Conservation (phyloP, 2,888 invertebrate species). For the Anthophora plumipes region DNA sequence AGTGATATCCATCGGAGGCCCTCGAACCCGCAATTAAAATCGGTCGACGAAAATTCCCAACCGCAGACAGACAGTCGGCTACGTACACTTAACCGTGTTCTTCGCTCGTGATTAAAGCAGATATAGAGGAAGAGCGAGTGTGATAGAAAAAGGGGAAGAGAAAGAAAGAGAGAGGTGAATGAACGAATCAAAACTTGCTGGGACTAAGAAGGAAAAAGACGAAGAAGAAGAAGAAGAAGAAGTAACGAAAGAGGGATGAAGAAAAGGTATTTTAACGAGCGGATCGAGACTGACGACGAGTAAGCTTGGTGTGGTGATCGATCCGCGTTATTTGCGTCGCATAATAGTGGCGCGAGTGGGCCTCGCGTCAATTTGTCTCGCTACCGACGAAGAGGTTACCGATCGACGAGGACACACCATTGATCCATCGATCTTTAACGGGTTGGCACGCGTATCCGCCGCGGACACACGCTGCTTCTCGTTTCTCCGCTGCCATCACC, state of each 20-base stretch:
- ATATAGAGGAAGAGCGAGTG: not conserved
- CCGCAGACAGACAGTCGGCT: constrained; percentile 10
- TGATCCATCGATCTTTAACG: constrained; percentile 37
- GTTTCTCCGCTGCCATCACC: constrained; percentile 16
- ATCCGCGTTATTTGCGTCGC: constrained; percentile 42
- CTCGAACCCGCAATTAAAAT: constrained; percentile 54
- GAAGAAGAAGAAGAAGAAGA: not conserved
- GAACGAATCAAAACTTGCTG: constrained; percentile 20
- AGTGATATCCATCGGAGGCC: not conserved
- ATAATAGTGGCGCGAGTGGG: constrained; percentile 32
- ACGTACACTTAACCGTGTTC: constrained; percentile 38
- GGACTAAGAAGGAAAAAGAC: not conserved
- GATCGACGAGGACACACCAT: constrained; percentile 23
- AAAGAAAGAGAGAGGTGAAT: not conserved
- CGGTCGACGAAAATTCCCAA: constrained; percentile 8
- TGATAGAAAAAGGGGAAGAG: no score
- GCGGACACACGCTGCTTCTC: constrained; percentile 10
- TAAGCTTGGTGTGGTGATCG: constrained; percentile 13
- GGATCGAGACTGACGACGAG: constrained; percentile 15
- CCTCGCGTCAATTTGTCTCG: constrained; percentile 42
- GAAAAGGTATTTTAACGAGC: constrained; percentile 39
- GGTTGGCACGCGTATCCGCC: constrained; percentile 3
- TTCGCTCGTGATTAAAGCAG: constrained; percentile 15
- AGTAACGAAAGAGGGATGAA: not conserved
- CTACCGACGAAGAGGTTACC: not conserved